These are phyloP conservation scores for Sinocyclocheilus grahami DNA, from an alignment of 2,113 vertebrate genomes.

Conservation along the genomic window DNA sequence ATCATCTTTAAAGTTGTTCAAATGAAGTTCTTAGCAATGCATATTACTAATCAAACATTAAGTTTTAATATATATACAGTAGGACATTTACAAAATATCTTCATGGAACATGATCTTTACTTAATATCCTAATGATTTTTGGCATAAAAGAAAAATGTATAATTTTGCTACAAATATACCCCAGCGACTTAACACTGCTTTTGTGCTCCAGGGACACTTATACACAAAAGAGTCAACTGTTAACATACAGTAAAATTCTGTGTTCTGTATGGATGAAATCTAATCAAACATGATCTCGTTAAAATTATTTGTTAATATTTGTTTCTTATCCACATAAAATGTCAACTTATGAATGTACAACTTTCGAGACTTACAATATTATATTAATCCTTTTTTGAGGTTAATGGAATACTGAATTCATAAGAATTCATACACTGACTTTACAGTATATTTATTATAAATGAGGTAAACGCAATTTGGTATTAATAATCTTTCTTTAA, in stretches of 20 bases:
- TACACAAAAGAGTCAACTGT: too few species aligned
- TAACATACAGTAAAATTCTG: background rate
- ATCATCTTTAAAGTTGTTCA: too few species aligned
- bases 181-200: too few species aligned
- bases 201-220: too few species aligned
- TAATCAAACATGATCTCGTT: background rate
- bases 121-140: too few species aligned
- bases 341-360: background rate
- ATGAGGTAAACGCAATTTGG: background rate
- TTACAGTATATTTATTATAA: background rate
- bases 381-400: background rate
- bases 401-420: background rate
- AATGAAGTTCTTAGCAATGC: too few species aligned
- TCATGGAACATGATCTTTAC: too few species aligned
- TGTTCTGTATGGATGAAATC: background rate
- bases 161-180: too few species aligned
- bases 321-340: background rate
- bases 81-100: too few species aligned
- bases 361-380: background rate
- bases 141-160: too few species aligned
- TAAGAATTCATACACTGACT: background rate
- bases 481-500: background rate
- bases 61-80: too few species aligned
- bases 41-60: too few species aligned
- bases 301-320: background rate